These are phyloP conservation scores for Diarsia brunnea DNA, from an alignment of 2,888 invertebrate genomes.

Conservation along the genomic window DNA sequence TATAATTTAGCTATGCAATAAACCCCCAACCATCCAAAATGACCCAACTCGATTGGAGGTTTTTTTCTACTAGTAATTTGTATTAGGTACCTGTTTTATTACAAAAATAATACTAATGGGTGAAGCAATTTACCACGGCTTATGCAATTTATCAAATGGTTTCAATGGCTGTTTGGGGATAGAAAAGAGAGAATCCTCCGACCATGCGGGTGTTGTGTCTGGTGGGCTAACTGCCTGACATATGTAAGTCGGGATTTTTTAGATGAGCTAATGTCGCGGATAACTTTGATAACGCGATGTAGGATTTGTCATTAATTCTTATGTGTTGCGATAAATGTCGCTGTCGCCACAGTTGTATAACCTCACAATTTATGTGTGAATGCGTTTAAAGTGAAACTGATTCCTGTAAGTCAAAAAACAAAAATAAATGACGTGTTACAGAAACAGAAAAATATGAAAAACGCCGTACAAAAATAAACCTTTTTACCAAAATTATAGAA, in stretches of 20 bases:
- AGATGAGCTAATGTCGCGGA: no score
- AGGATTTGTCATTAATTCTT: no score
- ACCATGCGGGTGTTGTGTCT: no score
- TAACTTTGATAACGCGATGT: no score
- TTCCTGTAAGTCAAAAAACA: background rate
- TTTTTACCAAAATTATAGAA: background rate
- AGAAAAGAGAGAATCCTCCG: no score
- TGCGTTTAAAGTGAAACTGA: background rate
- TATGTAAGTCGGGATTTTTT: no score
- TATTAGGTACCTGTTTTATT: no score
- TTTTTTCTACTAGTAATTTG: no score
- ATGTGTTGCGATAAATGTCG: no score
- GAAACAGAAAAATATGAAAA: slow-evolving; percentile 10
- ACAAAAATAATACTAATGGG: background rate
- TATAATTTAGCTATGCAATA: background rate
- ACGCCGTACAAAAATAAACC: background rate
- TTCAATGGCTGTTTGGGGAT: no score
- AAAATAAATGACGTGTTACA: slow-evolving; percentile 1
- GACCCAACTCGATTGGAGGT: background rate
- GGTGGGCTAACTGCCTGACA: no score
- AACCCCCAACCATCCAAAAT: background rate
- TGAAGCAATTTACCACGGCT: slow-evolving; percentile 2
- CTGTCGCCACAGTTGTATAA: no score
- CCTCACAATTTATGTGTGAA: background rate
- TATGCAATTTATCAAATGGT: slow-evolving; percentile 32